A percentile compares a stretch with the other conserved stretches of the same genome.
phyloP scores from a whole-genome alignment of 1,140 invertebrate genomes.

The Aradophagus sp. region DNA sequence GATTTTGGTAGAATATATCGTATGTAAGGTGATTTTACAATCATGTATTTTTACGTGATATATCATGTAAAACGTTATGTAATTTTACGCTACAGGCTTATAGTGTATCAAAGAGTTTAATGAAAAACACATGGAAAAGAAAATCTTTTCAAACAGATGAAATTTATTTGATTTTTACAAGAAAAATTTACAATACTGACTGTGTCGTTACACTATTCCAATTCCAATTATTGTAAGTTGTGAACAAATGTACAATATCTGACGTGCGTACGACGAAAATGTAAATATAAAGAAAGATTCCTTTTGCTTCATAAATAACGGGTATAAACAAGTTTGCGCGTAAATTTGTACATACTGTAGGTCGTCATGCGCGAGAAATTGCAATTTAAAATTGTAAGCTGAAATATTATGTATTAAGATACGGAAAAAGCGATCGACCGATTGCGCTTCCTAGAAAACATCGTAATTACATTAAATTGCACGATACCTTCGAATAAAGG shows the following conservation, averaged over 20 bases:
- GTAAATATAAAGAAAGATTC: no score
- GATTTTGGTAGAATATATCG: no score
- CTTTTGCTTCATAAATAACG: no score
- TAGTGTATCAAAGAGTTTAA: background rate
- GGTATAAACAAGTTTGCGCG: background rate
- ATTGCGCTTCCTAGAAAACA: slow-evolving; percentile 58
- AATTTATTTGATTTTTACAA: slow-evolving; percentile 43
- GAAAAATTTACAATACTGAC: slow-evolving; percentile 38
- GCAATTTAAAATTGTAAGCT: slow-evolving; percentile 35
- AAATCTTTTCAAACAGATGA: slow-evolving; percentile 31
- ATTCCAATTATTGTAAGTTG: slow-evolving; percentile 18
- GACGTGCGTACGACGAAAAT: no score
- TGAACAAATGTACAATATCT: slow-evolving; percentile 24
- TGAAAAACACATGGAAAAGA: background rate
- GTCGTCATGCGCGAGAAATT: slow-evolving; percentile 13
- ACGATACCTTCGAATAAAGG: slow-evolving; percentile 64
- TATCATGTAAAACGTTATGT: no score
- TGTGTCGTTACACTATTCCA: slow-evolving; percentile 25
- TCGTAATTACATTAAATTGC: slow-evolving; percentile 67
- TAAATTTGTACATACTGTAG: slow-evolving; percentile 11
- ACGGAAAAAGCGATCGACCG: slow-evolving; percentile 50
- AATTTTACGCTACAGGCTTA: no score
- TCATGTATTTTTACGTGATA: no score
- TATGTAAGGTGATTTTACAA: no score
- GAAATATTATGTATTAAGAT: slow-evolving; percentile 20